These are phyloP conservation scores for Ectemnius cavifrons DNA, from an alignment of 2,888 invertebrate species.

Conservation along the genomic window DNA sequence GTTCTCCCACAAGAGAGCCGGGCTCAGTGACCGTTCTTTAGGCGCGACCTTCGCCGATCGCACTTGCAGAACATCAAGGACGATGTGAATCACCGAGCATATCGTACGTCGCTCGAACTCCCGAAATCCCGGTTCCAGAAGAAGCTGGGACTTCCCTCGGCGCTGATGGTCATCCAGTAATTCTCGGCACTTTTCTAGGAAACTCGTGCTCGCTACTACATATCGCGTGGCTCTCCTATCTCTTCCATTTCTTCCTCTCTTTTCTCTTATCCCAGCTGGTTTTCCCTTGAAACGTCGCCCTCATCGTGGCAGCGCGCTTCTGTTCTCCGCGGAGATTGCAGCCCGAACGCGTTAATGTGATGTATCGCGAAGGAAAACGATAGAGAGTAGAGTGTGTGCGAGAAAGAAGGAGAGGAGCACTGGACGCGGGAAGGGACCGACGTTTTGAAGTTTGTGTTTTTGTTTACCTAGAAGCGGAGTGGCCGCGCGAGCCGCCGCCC, in stretches of 20 bases:
- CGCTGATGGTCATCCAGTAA: conserved; percentile 11
- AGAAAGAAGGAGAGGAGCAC: conserved; percentile 32
- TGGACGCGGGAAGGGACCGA: conserved; percentile 50
- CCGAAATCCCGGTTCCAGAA: no score
- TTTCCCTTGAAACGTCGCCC: background rate
- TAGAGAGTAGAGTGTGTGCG: background rate
- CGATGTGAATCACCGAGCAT: no score
- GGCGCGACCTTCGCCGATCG: no score
- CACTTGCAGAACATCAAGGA: no score
- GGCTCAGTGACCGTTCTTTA: no score
- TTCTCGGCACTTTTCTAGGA: conserved; percentile 43
- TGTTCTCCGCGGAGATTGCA: background rate
- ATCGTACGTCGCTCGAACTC: no score
- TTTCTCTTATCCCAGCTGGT: background rate
- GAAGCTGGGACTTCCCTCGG: no score
- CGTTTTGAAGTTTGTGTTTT: conserved; percentile 59
- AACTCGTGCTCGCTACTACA: conserved; percentile 48
- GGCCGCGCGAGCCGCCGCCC: conserved; percentile 16
- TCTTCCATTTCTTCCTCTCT: background rate
- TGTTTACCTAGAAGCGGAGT: conserved; percentile 54
- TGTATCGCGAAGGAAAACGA: no score
- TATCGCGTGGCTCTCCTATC: conserved; percentile 42
- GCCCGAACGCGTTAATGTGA: no score
- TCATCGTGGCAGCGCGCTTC: background rate
- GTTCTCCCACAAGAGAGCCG: no score